phyloP scores from a whole-genome alignment of 2,888 invertebrate species.

The Hipparchia semele region DNA sequence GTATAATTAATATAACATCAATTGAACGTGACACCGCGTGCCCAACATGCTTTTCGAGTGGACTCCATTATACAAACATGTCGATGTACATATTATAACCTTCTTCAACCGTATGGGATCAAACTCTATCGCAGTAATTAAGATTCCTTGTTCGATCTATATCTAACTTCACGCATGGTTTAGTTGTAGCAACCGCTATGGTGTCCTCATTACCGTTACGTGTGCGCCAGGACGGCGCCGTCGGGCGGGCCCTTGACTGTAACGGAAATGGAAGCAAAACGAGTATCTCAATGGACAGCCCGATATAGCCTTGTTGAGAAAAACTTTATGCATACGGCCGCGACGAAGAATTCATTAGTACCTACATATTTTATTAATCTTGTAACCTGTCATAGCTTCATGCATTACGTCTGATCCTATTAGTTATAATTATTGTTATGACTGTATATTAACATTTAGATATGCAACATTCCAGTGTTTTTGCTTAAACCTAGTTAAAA shows the following conservation, averaged over 20 bases:
- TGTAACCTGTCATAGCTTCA: background rate
- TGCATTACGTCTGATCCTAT: background rate
- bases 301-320: constrained; percentile 31
- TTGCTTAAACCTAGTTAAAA: too few relatives aligned
- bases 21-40: too few relatives aligned
- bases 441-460: too few relatives aligned
- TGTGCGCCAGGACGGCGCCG: constrained; percentile 36
- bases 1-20: too few relatives aligned
- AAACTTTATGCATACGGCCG: constrained; percentile 16
- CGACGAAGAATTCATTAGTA: background rate
- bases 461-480: too few relatives aligned
- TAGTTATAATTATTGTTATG: too few relatives aligned
- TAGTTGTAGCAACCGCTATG: constrained; percentile 36
- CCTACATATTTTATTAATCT: background rate
- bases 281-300: constrained; percentile 22
- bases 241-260: constrained; percentile 37
- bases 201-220: constrained; percentile 39
- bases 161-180: constrained; percentile 32
- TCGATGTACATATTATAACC: too few relatives aligned
- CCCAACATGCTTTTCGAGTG: too few relatives aligned
- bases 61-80: too few relatives aligned
- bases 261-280: constrained; percentile 35
- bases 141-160: constrained; percentile 16
- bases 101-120: background rate
- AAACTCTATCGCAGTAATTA: background rate